Conservation (phyloP, 2,113 vertebrate genomes). For the Sebastes fasciatus region DNA sequence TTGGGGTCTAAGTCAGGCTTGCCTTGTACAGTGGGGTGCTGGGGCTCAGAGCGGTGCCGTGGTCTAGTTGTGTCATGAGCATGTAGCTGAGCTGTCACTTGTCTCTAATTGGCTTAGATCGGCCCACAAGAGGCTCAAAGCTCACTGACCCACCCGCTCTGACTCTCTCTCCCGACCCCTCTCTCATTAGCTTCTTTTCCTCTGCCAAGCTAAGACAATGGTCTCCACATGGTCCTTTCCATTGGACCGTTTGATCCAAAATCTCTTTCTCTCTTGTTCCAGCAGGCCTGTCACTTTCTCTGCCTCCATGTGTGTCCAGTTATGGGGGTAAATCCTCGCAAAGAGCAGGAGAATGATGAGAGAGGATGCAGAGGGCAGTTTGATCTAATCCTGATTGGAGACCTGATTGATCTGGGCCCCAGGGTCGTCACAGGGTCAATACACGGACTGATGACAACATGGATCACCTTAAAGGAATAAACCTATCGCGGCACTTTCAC, state of each 20-base stretch:
- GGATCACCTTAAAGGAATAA: slow-evolving; percentile 60
- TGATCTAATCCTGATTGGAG: slow-evolving; percentile 73
- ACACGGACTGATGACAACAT: slow-evolving; percentile 62
- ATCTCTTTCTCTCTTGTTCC: slow-evolving; percentile 25
- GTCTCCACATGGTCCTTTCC: slow-evolving; percentile 40
- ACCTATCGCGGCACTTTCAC: slow-evolving; percentile 36
- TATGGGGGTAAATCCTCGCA: slow-evolving; percentile 7
- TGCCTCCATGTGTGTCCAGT: neutral
- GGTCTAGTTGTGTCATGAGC: slow-evolving; percentile 84
- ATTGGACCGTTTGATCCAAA: slow-evolving; percentile 40
- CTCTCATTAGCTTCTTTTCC: slow-evolving; percentile 43
- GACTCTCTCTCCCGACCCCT: slow-evolving; percentile 23
- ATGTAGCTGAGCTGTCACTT: slow-evolving; percentile 82
- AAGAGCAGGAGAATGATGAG: slow-evolving; percentile 49
- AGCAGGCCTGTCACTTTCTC: slow-evolving; percentile 14
- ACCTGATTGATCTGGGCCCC: slow-evolving; percentile 72
- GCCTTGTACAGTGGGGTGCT: slow-evolving; percentile 61
- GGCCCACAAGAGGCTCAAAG: slow-evolving; percentile 72
- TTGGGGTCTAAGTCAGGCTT: slow-evolving; percentile 67
- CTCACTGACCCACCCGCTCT: slow-evolving; percentile 73
- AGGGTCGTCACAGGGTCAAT: slow-evolving; percentile 72
- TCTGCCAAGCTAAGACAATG: slow-evolving; percentile 44
- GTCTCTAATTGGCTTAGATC: slow-evolving; percentile 84
- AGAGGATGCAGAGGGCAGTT: slow-evolving; percentile 35
- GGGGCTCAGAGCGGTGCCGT: slow-evolving; percentile 63